These are phyloP conservation scores for Osmoderma eremita DNA, from an alignment of 2,888 invertebrate species.

Conservation along the genomic window DNA sequence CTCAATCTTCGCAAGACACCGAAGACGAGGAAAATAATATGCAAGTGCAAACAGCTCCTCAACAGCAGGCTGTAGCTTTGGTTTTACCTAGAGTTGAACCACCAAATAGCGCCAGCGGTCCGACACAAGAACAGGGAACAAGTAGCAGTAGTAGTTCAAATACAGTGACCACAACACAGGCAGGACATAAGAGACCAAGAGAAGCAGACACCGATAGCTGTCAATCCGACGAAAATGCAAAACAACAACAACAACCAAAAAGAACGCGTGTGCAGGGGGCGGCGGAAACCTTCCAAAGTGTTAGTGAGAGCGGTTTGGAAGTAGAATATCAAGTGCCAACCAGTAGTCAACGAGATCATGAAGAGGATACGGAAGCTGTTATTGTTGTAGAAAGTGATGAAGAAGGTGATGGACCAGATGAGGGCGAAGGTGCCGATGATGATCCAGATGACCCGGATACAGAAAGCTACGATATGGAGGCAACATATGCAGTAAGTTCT, in stretches of 20 bases:
- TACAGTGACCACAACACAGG: conserved; percentile 75
- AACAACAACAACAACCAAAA: conserved; percentile 63
- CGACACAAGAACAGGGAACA: conserved; percentile 60
- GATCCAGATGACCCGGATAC: conserved; percentile 68
- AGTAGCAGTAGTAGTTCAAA: conserved; percentile 69
- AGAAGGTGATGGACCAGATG: conserved; percentile 69
- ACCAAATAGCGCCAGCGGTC: conserved; percentile 63
- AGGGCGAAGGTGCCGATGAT: conserved; percentile 66
- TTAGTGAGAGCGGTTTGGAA: conserved; percentile 69
- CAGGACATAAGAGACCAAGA: conserved; percentile 70
- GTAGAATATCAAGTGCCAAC: conserved; percentile 89
- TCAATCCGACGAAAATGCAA: conserved; percentile 63
- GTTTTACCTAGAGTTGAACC: conserved; percentile 78
- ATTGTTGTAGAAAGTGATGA: conserved; percentile 84
- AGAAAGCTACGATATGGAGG: conserved; percentile 69
- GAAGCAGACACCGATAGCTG: conserved; percentile 69
- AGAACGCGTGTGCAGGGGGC: conserved; percentile 65
- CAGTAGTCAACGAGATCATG: conserved; percentile 86
- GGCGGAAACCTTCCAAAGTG: conserved; percentile 45
- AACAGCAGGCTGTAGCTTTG: conserved; percentile 74
- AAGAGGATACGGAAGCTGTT: conserved; percentile 74
- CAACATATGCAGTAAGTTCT: conserved; percentile 48
- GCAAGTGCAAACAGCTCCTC: conserved; percentile 59
- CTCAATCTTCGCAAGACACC: conserved; percentile 67
- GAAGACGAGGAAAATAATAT: conserved; percentile 64